phyloP scores from a whole-genome alignment of 2,797 vertebrate genomes.

The Rousettus madagascariensis region DNA sequence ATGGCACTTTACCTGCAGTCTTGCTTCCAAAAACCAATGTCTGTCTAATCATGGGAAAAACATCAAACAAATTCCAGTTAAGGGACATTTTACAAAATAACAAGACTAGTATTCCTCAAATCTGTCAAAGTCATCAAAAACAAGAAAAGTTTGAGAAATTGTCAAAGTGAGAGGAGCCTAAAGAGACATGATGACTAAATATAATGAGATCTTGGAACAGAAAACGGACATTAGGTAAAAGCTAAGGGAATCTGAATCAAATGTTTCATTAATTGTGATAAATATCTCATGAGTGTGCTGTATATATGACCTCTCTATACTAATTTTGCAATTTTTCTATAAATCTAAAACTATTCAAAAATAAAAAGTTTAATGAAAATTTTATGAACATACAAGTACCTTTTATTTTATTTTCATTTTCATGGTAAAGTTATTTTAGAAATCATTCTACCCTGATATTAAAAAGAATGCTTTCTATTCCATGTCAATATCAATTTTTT shows the following conservation, averaged over 20 bases:
- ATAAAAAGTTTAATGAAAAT: not conserved
- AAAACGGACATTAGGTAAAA: not conserved
- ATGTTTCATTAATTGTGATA: not conserved
- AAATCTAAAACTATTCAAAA: conserved; percentile 29
- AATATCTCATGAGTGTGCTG: too few species aligned
- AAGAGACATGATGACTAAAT: not conserved
- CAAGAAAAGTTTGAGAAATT: not conserved
- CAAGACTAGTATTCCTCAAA: not conserved
- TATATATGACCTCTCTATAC: not conserved
- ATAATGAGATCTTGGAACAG: not conserved
- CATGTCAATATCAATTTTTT: not conserved
- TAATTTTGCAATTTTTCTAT: not conserved
- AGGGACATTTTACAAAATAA: not conserved
- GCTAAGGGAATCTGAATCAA: not conserved
- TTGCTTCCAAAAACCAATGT: not conserved
- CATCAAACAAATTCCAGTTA: not conserved
- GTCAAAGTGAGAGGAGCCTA: not conserved
- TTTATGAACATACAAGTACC: not conserved
- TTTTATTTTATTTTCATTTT: conserved; percentile 1
- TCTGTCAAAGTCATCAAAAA: not conserved
- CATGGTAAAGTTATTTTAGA: not conserved
- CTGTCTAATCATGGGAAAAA: not conserved
- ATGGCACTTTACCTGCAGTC: not conserved
- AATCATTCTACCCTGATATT: not conserved
- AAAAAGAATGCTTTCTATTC: not conserved